These are phyloP conservation scores for Orientallactaga bullata DNA, from an alignment of 2,113 vertebrate species.

Conservation along the genomic window DNA sequence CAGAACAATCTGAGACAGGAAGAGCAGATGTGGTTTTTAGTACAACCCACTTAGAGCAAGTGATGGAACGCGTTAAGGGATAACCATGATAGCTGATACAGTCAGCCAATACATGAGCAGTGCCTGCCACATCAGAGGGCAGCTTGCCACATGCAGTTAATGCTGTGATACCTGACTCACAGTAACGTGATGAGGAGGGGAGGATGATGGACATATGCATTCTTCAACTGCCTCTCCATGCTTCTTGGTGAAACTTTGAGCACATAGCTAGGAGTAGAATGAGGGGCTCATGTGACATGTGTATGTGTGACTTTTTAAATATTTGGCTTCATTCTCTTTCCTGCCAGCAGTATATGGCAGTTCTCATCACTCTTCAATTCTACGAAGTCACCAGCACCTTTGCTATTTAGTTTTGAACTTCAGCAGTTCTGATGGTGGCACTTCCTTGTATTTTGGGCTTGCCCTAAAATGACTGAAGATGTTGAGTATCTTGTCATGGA, in stretches of 20 bases:
- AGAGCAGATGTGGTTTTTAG: neutral
- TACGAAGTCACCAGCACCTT: neutral
- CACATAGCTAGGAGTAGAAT: neutral
- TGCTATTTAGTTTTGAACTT: neutral
- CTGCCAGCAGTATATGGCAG: neutral
- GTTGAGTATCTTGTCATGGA: neutral
- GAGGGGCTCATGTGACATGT: neutral
- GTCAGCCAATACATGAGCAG: neutral
- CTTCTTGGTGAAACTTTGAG: neutral
- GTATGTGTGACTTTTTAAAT: neutral
- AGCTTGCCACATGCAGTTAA: neutral
- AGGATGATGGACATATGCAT: neutral
- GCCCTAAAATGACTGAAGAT: neutral
- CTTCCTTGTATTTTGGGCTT: neutral
- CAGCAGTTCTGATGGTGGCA: neutral
- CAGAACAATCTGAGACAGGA: neutral
- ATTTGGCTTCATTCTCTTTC: neutral
- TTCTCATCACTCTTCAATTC: neutral
- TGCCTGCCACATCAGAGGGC: neutral
- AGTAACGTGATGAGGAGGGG: neutral
- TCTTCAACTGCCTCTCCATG: neutral
- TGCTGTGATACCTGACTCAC: neutral
- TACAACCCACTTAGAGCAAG: neutral
- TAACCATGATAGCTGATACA: neutral
- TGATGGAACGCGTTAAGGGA: neutral